Evolutionary conservation across 2,888 invertebrate species (phyloP).

Genomic region (Ophion ventricosus): DNA sequence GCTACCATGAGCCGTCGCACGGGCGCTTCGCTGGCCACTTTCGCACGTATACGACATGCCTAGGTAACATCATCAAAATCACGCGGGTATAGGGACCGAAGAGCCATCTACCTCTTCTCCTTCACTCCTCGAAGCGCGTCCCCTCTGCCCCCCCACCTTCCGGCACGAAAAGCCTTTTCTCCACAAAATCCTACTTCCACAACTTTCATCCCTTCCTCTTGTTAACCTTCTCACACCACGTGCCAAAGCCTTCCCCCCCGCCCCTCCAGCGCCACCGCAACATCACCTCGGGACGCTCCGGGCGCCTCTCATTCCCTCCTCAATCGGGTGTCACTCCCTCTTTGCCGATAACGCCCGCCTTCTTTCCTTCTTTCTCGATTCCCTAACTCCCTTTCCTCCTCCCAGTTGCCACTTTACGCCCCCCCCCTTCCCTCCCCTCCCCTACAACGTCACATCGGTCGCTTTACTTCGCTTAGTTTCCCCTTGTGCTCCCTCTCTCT

Average conservation of each 20-base stretch:
- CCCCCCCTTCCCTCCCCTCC: constrained; percentile 36
- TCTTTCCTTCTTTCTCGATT: constrained; percentile 55
- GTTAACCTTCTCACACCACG: constrained; percentile 21
- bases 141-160: constrained; percentile 42
- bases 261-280: constrained; percentile 30
- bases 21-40: background rate
- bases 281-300: background rate
- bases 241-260: too few species aligned
- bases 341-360: constrained; percentile 57
- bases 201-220: constrained; percentile 46
- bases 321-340: constrained; percentile 61
- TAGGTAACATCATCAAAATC: constrained; percentile 40
- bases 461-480: constrained; percentile 16
- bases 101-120: constrained; percentile 4
- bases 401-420: constrained; percentile 7
- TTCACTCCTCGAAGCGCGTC: constrained; percentile 5
- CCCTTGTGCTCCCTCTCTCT: background rate
- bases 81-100: background rate
- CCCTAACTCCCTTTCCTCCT: constrained; percentile 11
- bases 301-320: constrained; percentile 57
- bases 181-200: constrained; percentile 40
- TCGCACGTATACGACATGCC: background rate
- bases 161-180: constrained; percentile 32
- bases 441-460: constrained; percentile 25
- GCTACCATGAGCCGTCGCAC: background rate